These are phyloP conservation scores for Salvelinus alpinus DNA, from an alignment of 2,113 vertebrate genomes.

Conservation along the genomic window DNA sequence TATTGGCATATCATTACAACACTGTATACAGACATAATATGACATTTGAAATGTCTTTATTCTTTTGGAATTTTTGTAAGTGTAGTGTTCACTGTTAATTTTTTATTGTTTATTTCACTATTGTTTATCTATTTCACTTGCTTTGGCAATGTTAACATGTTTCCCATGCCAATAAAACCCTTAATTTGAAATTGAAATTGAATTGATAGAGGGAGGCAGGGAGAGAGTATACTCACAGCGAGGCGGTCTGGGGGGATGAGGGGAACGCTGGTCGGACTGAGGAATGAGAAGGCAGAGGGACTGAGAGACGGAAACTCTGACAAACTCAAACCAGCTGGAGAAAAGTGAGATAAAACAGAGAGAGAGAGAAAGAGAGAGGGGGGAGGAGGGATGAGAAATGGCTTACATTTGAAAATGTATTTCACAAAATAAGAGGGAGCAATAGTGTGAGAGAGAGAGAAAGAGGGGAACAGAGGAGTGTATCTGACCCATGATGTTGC, in stretches of 20 bases:
- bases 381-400: not conserved
- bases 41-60: too few relatives aligned
- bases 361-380: not conserved
- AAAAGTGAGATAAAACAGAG: constrained; percentile 15
- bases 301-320: constrained; percentile 53
- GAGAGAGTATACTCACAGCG: constrained; percentile 56
- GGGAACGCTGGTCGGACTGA: constrained; percentile 42
- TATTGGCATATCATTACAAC: too few relatives aligned
- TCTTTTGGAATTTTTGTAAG: too few relatives aligned
- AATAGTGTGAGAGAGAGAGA: not conserved
- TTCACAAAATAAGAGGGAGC: not conserved
- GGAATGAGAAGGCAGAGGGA: constrained; percentile 47
- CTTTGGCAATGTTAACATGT: too few relatives aligned
- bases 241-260: constrained; percentile 53
- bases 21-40: too few relatives aligned
- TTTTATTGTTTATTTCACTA: too few relatives aligned
- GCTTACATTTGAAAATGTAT: not conserved
- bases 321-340: constrained; percentile 58
- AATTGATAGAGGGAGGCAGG: not conserved
- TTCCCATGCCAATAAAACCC: too few relatives aligned
- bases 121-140: too few relatives aligned
- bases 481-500: constrained; percentile 63
- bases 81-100: too few relatives aligned
- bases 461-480: not conserved
- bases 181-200: too few relatives aligned